Evolutionary conservation across 2,888 invertebrate species (phyloP), one percentile per base, ranked within the genome.

Genomic region (Heliconius ethilla): DNA sequence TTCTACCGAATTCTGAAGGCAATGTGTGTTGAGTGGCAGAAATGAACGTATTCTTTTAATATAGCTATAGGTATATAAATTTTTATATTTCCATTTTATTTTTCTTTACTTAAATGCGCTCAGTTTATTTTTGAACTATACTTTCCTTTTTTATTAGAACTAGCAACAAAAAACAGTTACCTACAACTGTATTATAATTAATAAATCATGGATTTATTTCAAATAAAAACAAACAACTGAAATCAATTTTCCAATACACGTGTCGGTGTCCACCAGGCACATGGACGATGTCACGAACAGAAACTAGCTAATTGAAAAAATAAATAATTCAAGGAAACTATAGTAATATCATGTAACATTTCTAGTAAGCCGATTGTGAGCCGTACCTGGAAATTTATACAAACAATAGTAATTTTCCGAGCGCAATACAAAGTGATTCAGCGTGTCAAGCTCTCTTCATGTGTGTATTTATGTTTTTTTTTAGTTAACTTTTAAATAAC

Each of bases 331-430:
- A 73, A 77, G 70, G 80, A 79, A 80, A 77, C 70, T 40, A 75
- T 75, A 75, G 59, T 73, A 72, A 74, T 77, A 78, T 79, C 75
- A 76, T 74, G 70, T 76, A 74, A 72, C 65, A 75, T 70, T 80
- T 78, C 80, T 77, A 77, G 80, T 79, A 69, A 79, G 67, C 73
- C 77, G 77, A 77, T 80, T 75, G 75, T 66, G 29, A 75, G 51
- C 59, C 29, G 69, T 83, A 81, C 83, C 77, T 63, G 79, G 82
- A 82, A 83, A 66, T 79, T 76, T 76, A 79, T 79, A 81, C 81
- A 81, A 79, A 78, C 72, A 78, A 75, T 80, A 37, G 72, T 80
- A 81, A 80, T 82, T 82, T 83, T 82, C 81, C 82, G 75, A 80
- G 78, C 80, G 72, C 67, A 67, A 29, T 40, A 67, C 73, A 72